Evolutionary conservation across 2,113 vertebrate species (phyloP), one percentile per base, ranked within the genome.

Genomic region (Hystrix brachyura): DNA sequence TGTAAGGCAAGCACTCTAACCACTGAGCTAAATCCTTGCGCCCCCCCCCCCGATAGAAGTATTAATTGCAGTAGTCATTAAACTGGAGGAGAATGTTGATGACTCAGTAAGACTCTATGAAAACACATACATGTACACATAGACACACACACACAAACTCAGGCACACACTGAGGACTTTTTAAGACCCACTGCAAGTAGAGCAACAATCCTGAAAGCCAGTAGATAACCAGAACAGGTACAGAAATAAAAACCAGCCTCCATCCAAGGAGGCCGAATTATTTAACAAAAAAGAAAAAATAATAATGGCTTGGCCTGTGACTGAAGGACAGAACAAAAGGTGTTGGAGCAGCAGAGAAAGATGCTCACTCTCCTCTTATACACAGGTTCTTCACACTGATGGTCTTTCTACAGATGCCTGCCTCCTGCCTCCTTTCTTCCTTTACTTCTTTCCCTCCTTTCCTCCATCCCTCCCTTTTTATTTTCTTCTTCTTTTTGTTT

Each of bases 261-360:
- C 43, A n/a, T 38, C 32, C 11, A 34, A 94, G 65, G 60, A 94
- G 69, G 57, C 12, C 71, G n/a, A 5, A 21, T 5, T 7, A 46
- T 84, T 88, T 46, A 60, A 34, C 25, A 8, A 17, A 92, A 96
- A 89, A 84, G 48, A 94, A 90, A 69, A 21, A 74, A 48, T 3
- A 90, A 69, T 27, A 74, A 48, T 3, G 17, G 15, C 53, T 43
- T 89, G 53, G 25, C 7, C 71, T 57, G 13, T 3, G 57, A 55
- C 27, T 27, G 21, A 85, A 78, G 59, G 74, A 59, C 1, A 74
- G 69, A 84, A 87, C 5, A 23, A 80, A 96, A 90, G 62, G 15
- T 51, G 32, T 4, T 0, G 0, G n/a, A 60, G 57, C 14, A 48
- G 25, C 78, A 92, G 48, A 11, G 71, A 67, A 94, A 79, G 46